A percentile compares a stretch with the other conserved stretches of the same genome.
Conservation (phyloP, 2,797 vertebrate genomes). For the Chaenodraco wilsoni region DNA sequence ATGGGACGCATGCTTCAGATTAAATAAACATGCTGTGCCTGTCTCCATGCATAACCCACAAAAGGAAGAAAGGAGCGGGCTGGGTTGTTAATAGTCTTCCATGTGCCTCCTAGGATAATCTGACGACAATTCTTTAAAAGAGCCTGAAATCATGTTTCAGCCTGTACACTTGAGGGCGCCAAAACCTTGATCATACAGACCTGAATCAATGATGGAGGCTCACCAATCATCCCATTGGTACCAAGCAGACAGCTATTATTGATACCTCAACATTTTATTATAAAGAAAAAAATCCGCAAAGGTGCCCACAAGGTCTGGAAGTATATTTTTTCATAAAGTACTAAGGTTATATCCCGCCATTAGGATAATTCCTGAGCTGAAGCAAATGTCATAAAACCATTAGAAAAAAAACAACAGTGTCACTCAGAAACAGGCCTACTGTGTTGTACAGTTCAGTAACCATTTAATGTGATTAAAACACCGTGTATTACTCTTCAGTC, state of each 20-base stretch:
- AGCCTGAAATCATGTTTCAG: neutral
- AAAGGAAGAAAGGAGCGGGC: neutral
- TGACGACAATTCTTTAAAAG: neutral
- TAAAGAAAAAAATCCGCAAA: neutral
- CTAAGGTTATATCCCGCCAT: neutral
- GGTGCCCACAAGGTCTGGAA: rapidly evolving
- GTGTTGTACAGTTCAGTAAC: neutral
- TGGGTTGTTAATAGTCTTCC: neutral
- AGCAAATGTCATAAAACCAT: slow-evolving; percentile 57
- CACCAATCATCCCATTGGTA: slow-evolving; percentile 12
- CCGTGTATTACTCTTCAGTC: neutral
- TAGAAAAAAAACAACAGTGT: slow-evolving; percentile 18
- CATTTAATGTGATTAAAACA: neutral
- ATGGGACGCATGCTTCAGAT: too few relatives aligned
- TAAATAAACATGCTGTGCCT: neutral
- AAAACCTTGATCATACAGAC: neutral
- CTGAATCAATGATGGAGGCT: neutral
- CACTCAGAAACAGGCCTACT: slow-evolving; percentile 28
- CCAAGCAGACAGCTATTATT: slow-evolving; percentile 9
- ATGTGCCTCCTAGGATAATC: neutral
- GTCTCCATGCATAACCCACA: neutral
- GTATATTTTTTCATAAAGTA: neutral
- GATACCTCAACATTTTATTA: neutral
- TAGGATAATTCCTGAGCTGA: slow-evolving; percentile 6
- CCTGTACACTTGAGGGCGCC: slow-evolving; percentile 51